Conservation (phyloP, 1,140 invertebrate genomes). For the Telenomus remus region DNA sequence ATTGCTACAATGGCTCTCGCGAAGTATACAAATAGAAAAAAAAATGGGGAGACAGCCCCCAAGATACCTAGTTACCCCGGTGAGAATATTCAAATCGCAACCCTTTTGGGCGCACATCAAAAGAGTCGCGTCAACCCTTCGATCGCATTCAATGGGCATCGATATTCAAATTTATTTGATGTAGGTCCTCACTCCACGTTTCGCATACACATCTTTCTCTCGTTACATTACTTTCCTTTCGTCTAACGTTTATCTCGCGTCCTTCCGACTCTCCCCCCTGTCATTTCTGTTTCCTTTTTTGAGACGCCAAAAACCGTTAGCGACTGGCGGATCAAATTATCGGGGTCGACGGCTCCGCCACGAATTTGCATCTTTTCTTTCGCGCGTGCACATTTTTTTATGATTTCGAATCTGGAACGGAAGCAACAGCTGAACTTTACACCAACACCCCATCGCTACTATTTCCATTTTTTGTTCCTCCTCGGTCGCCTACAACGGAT, state of each 20-base stretch:
- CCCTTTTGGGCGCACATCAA: conserved; percentile 69
- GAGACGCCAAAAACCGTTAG: conserved; percentile 68
- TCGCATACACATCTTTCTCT: conserved; percentile 48
- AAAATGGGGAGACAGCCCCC: conserved; percentile 59
- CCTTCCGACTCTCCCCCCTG: conserved; percentile 32
- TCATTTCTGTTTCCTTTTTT: conserved; percentile 44
- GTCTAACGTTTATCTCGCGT: conserved; percentile 52
- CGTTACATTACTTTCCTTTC: conserved; percentile 58
- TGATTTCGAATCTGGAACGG: conserved; percentile 68
- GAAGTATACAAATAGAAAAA: conserved; percentile 74
- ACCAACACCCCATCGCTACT: conserved; percentile 48
- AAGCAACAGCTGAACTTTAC: conserved; percentile 68
- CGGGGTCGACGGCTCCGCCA: conserved; percentile 60
- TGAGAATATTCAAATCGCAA: conserved; percentile 76
- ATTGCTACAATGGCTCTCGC: conserved; percentile 66
- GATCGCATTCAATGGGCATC: conserved; percentile 76
- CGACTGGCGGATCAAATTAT: conserved; percentile 61
- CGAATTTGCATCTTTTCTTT: conserved; percentile 72
- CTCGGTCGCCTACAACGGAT: conserved; percentile 16
- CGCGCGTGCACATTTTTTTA: conserved; percentile 51
- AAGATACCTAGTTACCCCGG: conserved; percentile 73
- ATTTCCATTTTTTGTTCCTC: conserved; percentile 52
- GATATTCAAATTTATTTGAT: conserved; percentile 76
- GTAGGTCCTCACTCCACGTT: conserved; percentile 61
- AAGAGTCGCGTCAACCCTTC: conserved; percentile 73